Evolutionary conservation across 2,888 invertebrate genomes (phyloP).

Genomic region (Heliconius ethilla): DNA sequence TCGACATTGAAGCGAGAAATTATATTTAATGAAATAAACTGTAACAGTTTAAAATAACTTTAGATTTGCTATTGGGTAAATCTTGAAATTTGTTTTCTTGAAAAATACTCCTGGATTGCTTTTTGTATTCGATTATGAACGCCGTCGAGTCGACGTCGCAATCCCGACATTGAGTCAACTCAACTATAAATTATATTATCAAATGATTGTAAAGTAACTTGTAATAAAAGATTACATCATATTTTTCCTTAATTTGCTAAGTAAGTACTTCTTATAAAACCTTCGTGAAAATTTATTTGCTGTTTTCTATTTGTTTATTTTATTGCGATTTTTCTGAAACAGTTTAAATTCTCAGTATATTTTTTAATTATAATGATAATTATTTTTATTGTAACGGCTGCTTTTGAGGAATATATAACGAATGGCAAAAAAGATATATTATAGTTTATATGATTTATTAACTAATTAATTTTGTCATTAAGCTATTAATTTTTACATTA

Average conservation of each 20-base stretch:
- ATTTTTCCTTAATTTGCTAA: background rate
- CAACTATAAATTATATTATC: slow-evolving; percentile 22
- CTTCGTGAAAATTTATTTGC: background rate
- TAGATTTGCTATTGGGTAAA: slow-evolving; percentile 63
- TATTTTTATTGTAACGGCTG: background rate
- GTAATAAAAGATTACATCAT: background rate
- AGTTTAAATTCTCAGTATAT: too few species aligned
- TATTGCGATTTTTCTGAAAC: background rate
- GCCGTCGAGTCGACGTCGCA: slow-evolving; percentile 25
- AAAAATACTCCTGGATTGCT: slow-evolving; percentile 41
- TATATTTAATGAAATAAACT: slow-evolving; percentile 52
- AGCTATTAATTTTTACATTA: slow-evolving; percentile 1
- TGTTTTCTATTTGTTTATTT: background rate
- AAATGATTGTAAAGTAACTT: slow-evolving; percentile 2
- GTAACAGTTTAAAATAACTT: slow-evolving; percentile 49
- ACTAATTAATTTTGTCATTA: background rate
- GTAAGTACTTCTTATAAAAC: background rate
- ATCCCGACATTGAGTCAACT: slow-evolving; percentile 35
- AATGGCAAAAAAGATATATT: background rate
- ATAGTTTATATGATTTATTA: background rate
- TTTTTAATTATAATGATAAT: background rate
- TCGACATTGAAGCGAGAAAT: slow-evolving; percentile 57
- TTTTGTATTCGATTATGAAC: slow-evolving; percentile 42
- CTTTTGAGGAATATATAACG: background rate
- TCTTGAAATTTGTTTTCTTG: slow-evolving; percentile 45